Evolutionary conservation across 2,113 vertebrate genomes (phyloP).

Genomic region (Galbula dea): DNA sequence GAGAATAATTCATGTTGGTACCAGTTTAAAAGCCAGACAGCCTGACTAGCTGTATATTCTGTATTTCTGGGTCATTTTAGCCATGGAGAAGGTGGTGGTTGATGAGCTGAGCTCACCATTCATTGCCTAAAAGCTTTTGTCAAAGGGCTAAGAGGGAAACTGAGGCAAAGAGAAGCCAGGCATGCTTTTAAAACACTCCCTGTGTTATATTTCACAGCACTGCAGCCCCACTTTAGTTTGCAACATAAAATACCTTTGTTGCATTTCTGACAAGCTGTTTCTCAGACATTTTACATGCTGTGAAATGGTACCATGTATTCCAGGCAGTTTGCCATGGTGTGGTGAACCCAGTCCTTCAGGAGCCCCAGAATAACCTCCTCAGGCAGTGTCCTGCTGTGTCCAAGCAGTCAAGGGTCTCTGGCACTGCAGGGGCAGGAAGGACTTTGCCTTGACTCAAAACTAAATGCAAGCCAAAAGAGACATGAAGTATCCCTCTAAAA

Average conservation of each 20-base stretch:
- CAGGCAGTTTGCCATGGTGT: not conserved
- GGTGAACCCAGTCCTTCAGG: not conserved
- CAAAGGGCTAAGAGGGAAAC: not conserved
- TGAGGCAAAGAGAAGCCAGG: not conserved
- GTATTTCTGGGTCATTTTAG: not conserved
- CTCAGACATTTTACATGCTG: not conserved
- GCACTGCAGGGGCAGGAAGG: not conserved
- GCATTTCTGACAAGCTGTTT: not conserved
- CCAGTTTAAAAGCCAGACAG: not conserved
- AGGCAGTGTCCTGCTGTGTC: not conserved
- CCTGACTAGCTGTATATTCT: not conserved
- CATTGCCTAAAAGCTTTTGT: not conserved
- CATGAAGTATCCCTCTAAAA: not conserved
- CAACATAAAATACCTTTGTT: not conserved
- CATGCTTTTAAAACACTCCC: not conserved
- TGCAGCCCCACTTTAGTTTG: not conserved
- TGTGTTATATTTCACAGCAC: not conserved
- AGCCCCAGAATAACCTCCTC: not conserved
- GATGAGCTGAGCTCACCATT: not conserved
- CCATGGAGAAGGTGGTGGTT: not conserved
- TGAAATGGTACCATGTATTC: not conserved
- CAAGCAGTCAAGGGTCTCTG: not conserved
- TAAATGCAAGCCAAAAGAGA: not conserved
- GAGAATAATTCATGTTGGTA: slow-evolving; percentile 17
- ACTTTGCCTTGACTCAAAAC: not conserved